phyloP scores from a whole-genome alignment of 2,113 vertebrate genomes.

The Aplodontia rufa region DNA sequence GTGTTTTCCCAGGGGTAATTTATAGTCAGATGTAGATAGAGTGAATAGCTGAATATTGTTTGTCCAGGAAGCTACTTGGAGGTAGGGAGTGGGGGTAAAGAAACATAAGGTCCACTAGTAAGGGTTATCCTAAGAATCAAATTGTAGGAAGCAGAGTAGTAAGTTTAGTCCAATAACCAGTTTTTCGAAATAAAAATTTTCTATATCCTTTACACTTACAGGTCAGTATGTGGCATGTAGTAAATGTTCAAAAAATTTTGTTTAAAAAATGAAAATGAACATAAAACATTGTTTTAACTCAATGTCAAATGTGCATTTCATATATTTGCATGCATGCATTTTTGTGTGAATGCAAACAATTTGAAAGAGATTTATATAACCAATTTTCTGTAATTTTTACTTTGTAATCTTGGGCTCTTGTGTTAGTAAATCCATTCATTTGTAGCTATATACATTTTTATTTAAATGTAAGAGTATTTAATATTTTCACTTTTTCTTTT shows the following conservation, averaged over 20 bases:
- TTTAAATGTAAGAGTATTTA: constrained; percentile 3
- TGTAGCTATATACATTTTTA: not conserved
- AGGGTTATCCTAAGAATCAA: not conserved
- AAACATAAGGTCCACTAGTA: not conserved
- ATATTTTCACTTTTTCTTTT: not conserved
- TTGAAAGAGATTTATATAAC: not conserved
- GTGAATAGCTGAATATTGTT: not conserved
- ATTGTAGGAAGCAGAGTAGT: not conserved
- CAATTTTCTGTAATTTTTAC: not conserved
- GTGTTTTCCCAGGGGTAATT: not conserved
- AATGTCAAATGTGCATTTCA: not conserved
- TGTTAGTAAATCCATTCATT: not conserved
- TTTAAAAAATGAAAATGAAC: constrained; percentile 23
- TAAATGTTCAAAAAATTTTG: constrained; percentile 11
- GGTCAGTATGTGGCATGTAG: not conserved
- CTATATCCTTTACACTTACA: not conserved
- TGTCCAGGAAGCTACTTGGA: not conserved
- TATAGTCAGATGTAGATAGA: not conserved
- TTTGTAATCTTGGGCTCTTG: not conserved
- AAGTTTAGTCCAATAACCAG: not conserved
- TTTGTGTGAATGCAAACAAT: not conserved
- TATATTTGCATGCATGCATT: not conserved
- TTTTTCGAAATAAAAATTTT: constrained; percentile 8
- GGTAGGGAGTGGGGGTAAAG: not conserved
- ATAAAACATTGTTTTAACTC: not conserved